Evolutionary conservation across 2,888 invertebrate species (phyloP).

Genomic region (Amblyjoppa proteus): DNA sequence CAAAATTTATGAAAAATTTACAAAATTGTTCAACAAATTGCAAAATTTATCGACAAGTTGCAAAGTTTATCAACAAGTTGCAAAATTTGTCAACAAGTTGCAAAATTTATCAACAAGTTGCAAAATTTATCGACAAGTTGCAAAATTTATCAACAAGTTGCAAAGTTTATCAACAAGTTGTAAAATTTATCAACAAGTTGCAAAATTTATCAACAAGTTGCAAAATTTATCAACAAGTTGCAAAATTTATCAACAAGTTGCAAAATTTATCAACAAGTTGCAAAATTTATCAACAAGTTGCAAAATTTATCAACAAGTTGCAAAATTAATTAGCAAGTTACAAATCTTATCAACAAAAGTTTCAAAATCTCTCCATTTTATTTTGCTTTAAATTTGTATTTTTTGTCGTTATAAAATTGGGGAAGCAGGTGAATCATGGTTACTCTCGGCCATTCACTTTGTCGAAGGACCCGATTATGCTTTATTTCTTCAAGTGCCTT

Average conservation of each 20-base stretch:
- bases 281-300: too few relatives aligned
- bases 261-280: too few relatives aligned
- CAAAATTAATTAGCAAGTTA: neutral
- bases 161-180: neutral
- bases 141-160: neutral
- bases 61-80: neutral
- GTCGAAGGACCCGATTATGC: constrained; percentile 36
- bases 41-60: neutral
- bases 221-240: neutral
- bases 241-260: neutral
- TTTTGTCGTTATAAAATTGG: neutral
- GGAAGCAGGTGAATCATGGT: constrained; percentile 18
- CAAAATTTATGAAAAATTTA: neutral
- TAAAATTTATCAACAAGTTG: neutral
- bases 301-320: neutral
- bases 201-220: neutral
- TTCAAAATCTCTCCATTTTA: too few relatives aligned
- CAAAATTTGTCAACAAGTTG: neutral
- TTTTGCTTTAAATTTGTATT: neutral
- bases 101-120: neutral
- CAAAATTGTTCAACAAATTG: neutral
- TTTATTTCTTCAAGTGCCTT: constrained; percentile 40
- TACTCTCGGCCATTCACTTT: constrained; percentile 53
- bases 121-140: too few relatives aligned
- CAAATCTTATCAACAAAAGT: too few relatives aligned